Conservation (phyloP, 1,140 invertebrate genomes). For the Penaeus japonicus region DNA sequence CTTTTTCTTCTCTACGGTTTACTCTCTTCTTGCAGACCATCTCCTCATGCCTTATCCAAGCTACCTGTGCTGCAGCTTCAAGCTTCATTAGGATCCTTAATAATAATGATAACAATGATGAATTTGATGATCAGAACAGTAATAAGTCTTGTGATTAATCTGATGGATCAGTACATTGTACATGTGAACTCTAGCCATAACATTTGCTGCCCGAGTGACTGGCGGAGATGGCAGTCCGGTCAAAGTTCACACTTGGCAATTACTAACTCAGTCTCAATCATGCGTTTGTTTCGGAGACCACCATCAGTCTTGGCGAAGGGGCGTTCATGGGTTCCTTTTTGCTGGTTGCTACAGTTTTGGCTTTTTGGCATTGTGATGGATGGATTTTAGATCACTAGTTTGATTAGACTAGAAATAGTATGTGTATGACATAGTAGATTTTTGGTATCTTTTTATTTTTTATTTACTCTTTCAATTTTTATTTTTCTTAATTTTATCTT, state of each 20-base stretch:
- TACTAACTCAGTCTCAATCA: background rate
- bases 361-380: too few relatives aligned
- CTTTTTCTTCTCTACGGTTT: slow-evolving; percentile 52
- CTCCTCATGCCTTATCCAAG: slow-evolving; percentile 13
- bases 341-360: too few relatives aligned
- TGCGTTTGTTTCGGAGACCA: background rate
- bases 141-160: background rate
- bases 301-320: too few relatives aligned
- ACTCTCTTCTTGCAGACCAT: slow-evolving; percentile 46
- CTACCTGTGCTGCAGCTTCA: slow-evolving; percentile 30
- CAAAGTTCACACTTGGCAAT: slow-evolving; percentile 20
- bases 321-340: too few relatives aligned
- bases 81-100: background rate
- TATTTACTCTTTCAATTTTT: too few relatives aligned
- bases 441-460: too few relatives aligned
- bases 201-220: slow-evolving; percentile 36
- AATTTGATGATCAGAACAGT: background rate
- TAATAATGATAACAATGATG: background rate
- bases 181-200: slow-evolving; percentile 25
- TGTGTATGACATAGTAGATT: too few relatives aligned
- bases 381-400: too few relatives aligned
- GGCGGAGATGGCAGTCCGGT: slow-evolving; percentile 21
- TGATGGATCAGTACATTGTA: background rate
- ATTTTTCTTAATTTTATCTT: too few relatives aligned
- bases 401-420: too few relatives aligned